These are phyloP conservation scores for Vireo altiloquus DNA, from an alignment of 2,113 vertebrate species.

Conservation along the genomic window DNA sequence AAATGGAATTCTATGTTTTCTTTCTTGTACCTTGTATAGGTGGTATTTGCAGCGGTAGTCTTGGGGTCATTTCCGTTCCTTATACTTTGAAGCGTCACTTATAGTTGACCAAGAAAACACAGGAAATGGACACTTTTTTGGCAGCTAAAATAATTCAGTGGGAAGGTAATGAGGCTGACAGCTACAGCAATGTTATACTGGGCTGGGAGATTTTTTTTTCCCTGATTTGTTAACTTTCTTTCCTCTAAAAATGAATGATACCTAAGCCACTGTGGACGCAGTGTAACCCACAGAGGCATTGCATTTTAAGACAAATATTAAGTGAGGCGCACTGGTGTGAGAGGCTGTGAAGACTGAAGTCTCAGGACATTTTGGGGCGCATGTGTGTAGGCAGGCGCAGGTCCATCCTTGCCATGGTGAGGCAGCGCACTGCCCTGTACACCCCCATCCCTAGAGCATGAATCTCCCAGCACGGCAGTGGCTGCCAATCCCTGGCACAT, in stretches of 20 bases:
- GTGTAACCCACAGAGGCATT: background rate
- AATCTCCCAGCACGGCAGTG: background rate
- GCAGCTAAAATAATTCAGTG: background rate
- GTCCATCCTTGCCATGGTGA: background rate
- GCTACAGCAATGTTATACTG: background rate
- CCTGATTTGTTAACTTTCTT: background rate
- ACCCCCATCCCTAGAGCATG: fast-evolving
- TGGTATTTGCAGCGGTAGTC: background rate
- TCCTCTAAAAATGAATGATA: background rate
- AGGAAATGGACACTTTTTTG: background rate
- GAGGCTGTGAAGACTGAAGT: background rate
- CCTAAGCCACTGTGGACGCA: background rate
- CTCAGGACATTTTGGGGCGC: fast-evolving
- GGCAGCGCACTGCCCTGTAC: too few species aligned
- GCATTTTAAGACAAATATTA: background rate
- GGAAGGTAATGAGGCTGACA: background rate
- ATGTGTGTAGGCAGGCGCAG: too few species aligned
- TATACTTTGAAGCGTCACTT: background rate
- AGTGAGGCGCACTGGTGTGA: background rate
- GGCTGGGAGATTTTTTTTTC: background rate
- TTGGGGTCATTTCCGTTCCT: fast-evolving
- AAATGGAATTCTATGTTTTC: background rate
- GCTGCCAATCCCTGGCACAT: background rate
- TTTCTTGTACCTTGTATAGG: background rate
- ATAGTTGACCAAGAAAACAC: background rate